A percentile compares a stretch with the other conserved stretches of the same genome.
phyloP scores from a whole-genome alignment of 2,888 invertebrate genomes.

The Blastobasis lacticolella region DNA sequence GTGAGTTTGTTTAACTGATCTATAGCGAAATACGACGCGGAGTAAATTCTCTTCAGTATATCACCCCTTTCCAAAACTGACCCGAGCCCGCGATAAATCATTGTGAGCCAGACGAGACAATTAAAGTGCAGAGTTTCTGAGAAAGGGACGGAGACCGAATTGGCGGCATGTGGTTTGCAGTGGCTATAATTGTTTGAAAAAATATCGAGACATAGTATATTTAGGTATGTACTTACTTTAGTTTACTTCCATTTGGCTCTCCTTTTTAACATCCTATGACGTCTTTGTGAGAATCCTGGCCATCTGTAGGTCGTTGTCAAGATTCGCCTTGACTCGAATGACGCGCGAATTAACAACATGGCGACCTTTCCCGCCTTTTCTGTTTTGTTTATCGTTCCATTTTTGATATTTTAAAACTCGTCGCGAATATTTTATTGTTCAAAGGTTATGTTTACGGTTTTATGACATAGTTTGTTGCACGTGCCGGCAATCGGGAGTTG shows the following conservation, averaged over 20 bases:
- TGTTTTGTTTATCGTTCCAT: conserved; percentile 19
- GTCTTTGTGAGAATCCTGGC: no score
- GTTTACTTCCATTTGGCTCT: no score
- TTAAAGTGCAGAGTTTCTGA: not conserved
- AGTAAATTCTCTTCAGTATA: no score
- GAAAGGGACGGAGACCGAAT: not conserved
- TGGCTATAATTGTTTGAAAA: no score
- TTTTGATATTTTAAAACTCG: conserved; percentile 12
- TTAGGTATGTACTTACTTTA: no score
- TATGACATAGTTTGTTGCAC: not conserved
- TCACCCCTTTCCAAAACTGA: not conserved
- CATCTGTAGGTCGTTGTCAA: no score
- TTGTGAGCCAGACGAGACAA: not conserved
- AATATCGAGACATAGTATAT: no score
- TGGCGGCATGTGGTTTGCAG: not conserved
- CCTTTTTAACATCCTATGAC: no score
- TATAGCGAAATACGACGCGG: no score
- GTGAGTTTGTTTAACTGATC: no score
- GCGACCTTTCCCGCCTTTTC: conserved; percentile 30
- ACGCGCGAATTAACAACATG: conserved; percentile 21
- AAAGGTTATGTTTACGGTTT: not conserved
- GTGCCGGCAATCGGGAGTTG: not conserved
- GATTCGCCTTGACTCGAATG: conserved; percentile 19
- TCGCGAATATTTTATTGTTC: conserved; percentile 10
- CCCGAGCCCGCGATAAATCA: not conserved